phyloP scores from a whole-genome alignment of 2,113 vertebrate genomes.

The Dicerorhinus sumatrensis region DNA sequence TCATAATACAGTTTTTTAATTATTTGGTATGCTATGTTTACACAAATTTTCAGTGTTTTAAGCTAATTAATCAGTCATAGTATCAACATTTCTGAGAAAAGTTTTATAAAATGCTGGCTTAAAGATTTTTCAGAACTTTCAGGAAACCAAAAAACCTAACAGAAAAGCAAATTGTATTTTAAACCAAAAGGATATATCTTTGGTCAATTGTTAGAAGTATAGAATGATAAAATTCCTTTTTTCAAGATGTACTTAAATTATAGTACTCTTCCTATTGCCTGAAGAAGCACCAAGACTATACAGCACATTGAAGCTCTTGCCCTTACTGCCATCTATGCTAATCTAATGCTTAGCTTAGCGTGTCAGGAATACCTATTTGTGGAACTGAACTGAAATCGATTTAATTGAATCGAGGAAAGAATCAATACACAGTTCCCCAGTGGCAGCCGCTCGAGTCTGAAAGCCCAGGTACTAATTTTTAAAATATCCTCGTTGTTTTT shows the following conservation, averaged over 20 bases:
- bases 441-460: neutral
- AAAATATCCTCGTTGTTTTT: neutral
- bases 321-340: neutral
- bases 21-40: neutral
- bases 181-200: neutral
- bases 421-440: neutral
- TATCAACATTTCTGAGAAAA: neutral
- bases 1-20: neutral
- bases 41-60: neutral
- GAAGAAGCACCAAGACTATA: neutral
- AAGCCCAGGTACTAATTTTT: neutral
- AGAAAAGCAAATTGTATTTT: neutral
- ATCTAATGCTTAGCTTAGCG: neutral
- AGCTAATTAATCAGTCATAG: neutral
- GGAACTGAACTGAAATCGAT: neutral
- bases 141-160: neutral
- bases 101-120: neutral
- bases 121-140: neutral
- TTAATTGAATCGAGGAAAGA: neutral
- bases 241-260: neutral
- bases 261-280: neutral
- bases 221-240: neutral
- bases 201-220: neutral
- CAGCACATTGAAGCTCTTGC: neutral
- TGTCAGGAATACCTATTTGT: neutral